Evolutionary conservation across 2,113 vertebrate genomes (phyloP), one percentile per base, ranked within the genome.

Genomic region (Pao palembangensis): DNA sequence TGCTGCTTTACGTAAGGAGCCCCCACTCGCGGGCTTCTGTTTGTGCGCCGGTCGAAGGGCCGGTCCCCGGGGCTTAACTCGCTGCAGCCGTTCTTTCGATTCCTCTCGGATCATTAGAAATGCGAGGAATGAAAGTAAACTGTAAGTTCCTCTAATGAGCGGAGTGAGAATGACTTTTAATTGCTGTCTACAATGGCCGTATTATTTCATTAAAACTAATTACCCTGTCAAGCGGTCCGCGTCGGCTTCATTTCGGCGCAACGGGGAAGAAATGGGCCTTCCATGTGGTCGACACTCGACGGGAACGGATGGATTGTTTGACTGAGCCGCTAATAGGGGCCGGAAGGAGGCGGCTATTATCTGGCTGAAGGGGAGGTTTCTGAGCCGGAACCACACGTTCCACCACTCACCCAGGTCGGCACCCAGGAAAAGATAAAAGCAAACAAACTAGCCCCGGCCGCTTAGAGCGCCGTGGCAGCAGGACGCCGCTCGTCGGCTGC

Each of bases 121-220:
- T 76, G 77, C 78, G 79, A 76, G 79, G 73, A 78, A 88, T 77
- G 81, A 88, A 84, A 86, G 85, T 77, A 79, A 84, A 86, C 76
- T 75, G 77, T 83, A 82, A 83, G 78, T 82, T 83, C 74, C 70
- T 78, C 75, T 86, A 91, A 91, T 82, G 85, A 89, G 86, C 72
- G 59, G 76, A 88, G 83, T 66, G 70, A 82, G 81, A 84, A 78
- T 55, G 75, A 85, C 87, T 89, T 90, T 91, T 91, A 91, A 90
- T 91, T 90, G 88, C 85, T 79, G 88, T 85, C 89, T 85, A 81
- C 75, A 73, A 81, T 81, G 84, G 84, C 76, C 72, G 75, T 84
- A 86, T 91, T 90, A 90, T 89, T 90, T 88, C 89, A 91, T 88
- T 90, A 83, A 85, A 87, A 89, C 78, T 89, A 88, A 91, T 91